Evolutionary conservation across 2,888 invertebrate species (phyloP).

Genomic region (Balanococcus diminutus): DNA sequence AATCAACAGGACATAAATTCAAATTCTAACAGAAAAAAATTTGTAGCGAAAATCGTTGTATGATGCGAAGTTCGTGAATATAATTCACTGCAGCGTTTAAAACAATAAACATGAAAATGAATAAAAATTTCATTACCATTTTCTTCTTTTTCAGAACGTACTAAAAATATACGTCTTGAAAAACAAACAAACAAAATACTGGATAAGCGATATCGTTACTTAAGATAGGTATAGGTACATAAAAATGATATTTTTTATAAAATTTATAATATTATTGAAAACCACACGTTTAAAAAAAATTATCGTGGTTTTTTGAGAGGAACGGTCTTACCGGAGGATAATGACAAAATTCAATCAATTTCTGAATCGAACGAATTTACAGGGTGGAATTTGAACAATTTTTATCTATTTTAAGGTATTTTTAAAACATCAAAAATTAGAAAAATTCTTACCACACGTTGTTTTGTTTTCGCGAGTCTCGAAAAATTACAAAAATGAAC

Average conservation of each 20-base stretch:
- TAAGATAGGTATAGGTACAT: too few species aligned
- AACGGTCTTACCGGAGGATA: too few species aligned
- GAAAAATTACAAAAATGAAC: not conserved
- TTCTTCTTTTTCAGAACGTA: not conserved
- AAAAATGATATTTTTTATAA: not conserved
- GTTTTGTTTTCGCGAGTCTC: not conserved
- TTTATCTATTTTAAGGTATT: not conserved
- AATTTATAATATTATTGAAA: not conserved
- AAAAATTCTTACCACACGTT: not conserved
- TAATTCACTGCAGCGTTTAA: not conserved
- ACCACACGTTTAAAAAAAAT: not conserved
- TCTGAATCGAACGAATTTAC: not conserved
- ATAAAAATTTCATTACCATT: not conserved
- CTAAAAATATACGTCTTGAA: too few species aligned
- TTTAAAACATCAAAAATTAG: not conserved
- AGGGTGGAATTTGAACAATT: not conserved
- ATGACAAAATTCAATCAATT: not conserved
- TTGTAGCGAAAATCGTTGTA: not conserved
- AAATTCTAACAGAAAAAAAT: not conserved
- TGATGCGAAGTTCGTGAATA: not conserved
- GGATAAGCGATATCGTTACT: too few species aligned
- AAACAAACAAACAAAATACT: not conserved
- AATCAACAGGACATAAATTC: not conserved
- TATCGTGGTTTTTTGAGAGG: not conserved
- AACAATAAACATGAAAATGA: not conserved